Evolutionary conservation across 2,113 vertebrate genomes (phyloP), one percentile per base, ranked within the genome.

Genomic region (Eonycteris spelaea): DNA sequence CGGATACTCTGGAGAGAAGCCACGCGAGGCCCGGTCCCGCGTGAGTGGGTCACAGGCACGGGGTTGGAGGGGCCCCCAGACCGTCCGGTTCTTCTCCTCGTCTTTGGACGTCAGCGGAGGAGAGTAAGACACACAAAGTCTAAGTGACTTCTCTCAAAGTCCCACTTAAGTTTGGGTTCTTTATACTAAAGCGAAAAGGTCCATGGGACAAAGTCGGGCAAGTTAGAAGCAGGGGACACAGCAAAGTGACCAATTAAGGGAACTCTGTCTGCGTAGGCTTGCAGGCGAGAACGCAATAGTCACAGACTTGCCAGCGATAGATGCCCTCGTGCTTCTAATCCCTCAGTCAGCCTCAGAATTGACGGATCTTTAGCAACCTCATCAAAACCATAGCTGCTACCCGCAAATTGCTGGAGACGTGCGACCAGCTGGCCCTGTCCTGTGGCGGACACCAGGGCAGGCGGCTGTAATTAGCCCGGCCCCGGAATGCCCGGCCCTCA

Each of bases 11-110:
- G 11, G 38, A 9, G 9, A 4, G 33, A 79, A 12, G 22, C 8
- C 0, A 7, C 1, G 9, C 18, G 40, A 10, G 18, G 1, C 22
- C 43, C 6, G 26, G 33, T 10, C 8, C 18, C 73, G 5, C 5
- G 0, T 0, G 12, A 3, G 35, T 3, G 1, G 8, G 1, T 33
- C 4, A 7, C 1, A 6, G 96, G 28, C 28, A 1, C 19, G 0
- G 1, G 2, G 12, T 2, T 4, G 61, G 6, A n/a, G 10, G 65
- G 3, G 45, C 26, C 22, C 0, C 10, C 1, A 1, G 35, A 33
- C 3, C 9, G 0, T 0, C 14, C 0, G 38, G 30, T 40, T 40
- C 9, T 7, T n/a, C 35, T n/a, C 38, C 33, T 59, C 22, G 24
- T 68, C 35, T 48, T 45, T 7, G 22, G 55, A 21, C 16, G 10